phyloP scores from a whole-genome alignment of 2,797 vertebrate genomes.

The Melanotaenia trifasciata region DNA sequence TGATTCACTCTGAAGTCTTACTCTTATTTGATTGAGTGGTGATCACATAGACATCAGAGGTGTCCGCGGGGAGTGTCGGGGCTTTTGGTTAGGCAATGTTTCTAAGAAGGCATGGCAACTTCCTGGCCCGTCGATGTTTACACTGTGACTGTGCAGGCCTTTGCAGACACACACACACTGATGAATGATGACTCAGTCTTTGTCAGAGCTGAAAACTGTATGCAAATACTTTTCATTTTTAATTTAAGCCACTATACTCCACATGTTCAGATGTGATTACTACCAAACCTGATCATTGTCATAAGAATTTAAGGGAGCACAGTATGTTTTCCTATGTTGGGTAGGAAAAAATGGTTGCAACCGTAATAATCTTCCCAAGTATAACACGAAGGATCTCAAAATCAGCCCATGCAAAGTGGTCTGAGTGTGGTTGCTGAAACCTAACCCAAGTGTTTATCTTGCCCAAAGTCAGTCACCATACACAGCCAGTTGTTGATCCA shows the following conservation, averaged over 20 bases:
- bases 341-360: background rate
- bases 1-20: conserved; percentile 57
- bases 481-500: background rate
- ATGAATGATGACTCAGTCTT: conserved; percentile 55
- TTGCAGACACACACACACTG: conserved; percentile 27
- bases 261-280: conserved; percentile 5
- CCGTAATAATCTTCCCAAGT: background rate
- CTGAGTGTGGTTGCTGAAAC: background rate
- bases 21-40: conserved; percentile 37
- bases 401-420: background rate
- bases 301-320: background rate
- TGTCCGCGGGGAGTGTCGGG: conserved; percentile 7
- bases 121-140: conserved; percentile 34
- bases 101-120: conserved; percentile 39
- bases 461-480: background rate
- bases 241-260: background rate
- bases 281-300: background rate
- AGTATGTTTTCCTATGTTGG: background rate
- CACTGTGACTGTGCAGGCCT: conserved; percentile 62
- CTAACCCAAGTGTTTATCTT: background rate
- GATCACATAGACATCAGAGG: conserved; percentile 40
- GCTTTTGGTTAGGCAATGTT: conserved; percentile 30
- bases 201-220: conserved; percentile 21
- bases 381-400: background rate
- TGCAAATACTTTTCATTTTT: conserved; percentile 7